Evolutionary conservation across 2,888 invertebrate species (phyloP).

Genomic region (Stramonita haemastoma): DNA sequence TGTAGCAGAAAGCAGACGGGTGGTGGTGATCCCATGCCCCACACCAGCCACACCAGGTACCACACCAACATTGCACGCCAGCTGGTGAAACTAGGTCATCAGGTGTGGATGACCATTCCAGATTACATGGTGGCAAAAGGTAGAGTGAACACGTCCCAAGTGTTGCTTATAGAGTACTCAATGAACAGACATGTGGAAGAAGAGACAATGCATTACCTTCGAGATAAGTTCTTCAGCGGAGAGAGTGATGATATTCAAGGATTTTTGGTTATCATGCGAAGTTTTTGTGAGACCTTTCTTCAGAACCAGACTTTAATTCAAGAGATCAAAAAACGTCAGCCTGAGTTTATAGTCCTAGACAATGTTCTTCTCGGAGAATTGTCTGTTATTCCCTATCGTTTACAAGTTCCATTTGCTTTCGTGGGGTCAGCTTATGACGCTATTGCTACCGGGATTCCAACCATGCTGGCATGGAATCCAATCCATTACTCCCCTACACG

Average conservation of each 20-base stretch:
- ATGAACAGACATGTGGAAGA: constrained; percentile 32
- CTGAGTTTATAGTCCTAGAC: constrained; percentile 43
- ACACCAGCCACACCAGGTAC: constrained; percentile 44
- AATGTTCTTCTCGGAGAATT: constrained; percentile 25
- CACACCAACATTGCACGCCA: constrained; percentile 45
- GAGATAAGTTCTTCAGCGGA: constrained; percentile 42
- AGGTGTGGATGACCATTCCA: constrained; percentile 48
- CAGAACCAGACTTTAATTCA: constrained; percentile 10
- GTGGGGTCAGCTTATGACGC: constrained; percentile 40
- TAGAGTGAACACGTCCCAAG: constrained; percentile 38
- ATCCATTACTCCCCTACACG: not conserved
- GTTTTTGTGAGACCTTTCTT: not conserved
- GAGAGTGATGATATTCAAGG: not conserved
- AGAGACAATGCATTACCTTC: not conserved
- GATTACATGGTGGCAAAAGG: constrained; percentile 38
- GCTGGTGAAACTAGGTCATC: constrained; percentile 39
- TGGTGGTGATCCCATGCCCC: constrained; percentile 42
- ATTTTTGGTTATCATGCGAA: not conserved
- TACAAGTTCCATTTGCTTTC: constrained; percentile 40
- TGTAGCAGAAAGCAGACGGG: too few relatives aligned
- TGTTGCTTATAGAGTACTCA: constrained; percentile 34
- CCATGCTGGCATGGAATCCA: not conserved
- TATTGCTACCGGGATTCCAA: constrained; percentile 21
- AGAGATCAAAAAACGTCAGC: constrained; percentile 12
- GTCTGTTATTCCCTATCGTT: constrained; percentile 40